Evolutionary conservation across 2,113 vertebrate genomes (phyloP).

Genomic region (Nerophis ophidion): DNA sequence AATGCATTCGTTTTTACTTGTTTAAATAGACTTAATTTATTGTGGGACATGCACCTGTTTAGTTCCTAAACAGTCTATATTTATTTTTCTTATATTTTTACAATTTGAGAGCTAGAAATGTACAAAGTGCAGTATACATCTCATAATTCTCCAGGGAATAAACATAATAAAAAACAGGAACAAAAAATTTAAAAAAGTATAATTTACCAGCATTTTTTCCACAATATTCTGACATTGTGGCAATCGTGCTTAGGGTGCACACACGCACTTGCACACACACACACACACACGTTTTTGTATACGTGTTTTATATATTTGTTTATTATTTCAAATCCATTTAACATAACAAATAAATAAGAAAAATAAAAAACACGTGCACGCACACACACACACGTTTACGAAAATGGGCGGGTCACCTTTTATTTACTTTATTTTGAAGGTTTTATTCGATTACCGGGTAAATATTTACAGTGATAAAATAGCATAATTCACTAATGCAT

Average conservation of each 20-base stretch:
- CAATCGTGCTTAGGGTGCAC: conserved; percentile 29
- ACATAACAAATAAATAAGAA: neutral
- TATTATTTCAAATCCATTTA: neutral
- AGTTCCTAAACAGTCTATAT: too few species aligned
- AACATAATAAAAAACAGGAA: neutral
- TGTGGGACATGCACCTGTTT: neutral
- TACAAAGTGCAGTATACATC: too few species aligned
- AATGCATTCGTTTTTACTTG: too few species aligned
- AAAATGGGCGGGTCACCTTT: neutral
- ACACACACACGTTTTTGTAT: neutral
- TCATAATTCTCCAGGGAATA: neutral
- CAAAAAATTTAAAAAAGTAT: neutral
- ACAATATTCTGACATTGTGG: conserved; percentile 18
- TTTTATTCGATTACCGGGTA: conserved; percentile 13
- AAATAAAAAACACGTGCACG: neutral
- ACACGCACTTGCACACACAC: neutral
- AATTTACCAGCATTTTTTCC: conserved; percentile 1
- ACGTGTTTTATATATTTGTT: neutral
- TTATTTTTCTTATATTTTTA: too few species aligned
- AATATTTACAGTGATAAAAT: conserved; percentile 27
- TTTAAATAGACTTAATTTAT: too few species aligned
- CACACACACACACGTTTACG: neutral
- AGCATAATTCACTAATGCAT: neutral
- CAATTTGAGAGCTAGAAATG: too few species aligned
- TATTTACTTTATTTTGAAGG: neutral